Percentiles rank a stretch among this genome's conserved stretches.
Evolutionary conservation across 1,140 invertebrate genomes (phyloP).

Genomic region (Armadillidium nasatum): DNA sequence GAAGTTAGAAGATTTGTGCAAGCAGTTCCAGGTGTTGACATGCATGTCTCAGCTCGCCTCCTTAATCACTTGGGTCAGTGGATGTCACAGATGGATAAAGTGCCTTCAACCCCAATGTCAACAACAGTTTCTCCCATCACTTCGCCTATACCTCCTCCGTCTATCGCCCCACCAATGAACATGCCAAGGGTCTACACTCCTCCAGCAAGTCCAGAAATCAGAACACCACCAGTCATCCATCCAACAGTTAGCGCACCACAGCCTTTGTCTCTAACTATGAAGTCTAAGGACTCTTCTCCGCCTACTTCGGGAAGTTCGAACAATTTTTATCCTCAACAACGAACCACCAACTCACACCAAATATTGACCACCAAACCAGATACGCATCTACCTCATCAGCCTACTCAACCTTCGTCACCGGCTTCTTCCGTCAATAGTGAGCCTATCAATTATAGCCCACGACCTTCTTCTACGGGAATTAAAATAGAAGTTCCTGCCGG

Average conservation of each 20-base stretch:
- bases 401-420: neutral
- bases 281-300: neutral
- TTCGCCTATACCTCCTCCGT: constrained; percentile 27
- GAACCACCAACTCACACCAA: neutral
- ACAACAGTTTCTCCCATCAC: constrained; percentile 34
- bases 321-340: neutral
- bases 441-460: neutral
- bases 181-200: constrained; percentile 40
- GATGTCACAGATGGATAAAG: constrained; percentile 56
- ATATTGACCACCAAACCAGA: neutral
- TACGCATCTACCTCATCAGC: neutral
- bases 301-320: neutral
- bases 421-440: neutral
- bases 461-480: constrained; percentile 2
- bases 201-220: constrained; percentile 39
- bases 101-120: constrained; percentile 14
- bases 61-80: constrained; percentile 72
- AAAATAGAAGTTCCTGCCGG: neutral
- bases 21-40: constrained; percentile 62
- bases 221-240: neutral
- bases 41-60: constrained; percentile 71
- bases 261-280: neutral
- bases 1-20: constrained; percentile 67
- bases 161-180: constrained; percentile 23
- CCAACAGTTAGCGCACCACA: neutral